A percentile compares a stretch with the other conserved stretches of the same genome.
These are phyloP conservation scores for Sakesphorus luctuosus DNA, from an alignment of 2,113 vertebrate species.

Conservation along the genomic window DNA sequence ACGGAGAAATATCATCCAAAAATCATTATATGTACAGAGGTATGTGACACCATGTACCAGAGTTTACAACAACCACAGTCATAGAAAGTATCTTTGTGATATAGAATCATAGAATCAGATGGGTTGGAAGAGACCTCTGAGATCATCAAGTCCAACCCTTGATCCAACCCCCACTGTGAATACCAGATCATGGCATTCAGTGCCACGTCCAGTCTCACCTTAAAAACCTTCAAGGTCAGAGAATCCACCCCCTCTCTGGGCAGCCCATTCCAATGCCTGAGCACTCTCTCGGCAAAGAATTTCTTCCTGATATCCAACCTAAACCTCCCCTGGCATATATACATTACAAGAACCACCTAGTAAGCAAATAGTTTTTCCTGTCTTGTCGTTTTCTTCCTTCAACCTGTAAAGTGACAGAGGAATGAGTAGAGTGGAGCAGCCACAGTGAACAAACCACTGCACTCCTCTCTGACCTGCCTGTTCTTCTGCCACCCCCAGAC, in stretches of 20 bases:
- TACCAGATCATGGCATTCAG: no score
- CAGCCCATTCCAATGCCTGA: no score
- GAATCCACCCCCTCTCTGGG: no score
- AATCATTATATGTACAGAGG: fast-evolving
- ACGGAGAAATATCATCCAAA: neutral
- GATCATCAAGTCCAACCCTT: no score
- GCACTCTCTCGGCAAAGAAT: no score
- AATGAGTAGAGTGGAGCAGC: neutral
- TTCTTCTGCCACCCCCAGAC: neutral
- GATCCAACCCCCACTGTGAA: no score
- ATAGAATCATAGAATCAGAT: no score
- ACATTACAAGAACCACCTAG: neutral
- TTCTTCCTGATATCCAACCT: no score
- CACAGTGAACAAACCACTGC: neutral
- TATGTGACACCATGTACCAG: neutral
- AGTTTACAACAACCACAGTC: neutral
- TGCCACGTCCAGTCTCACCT: no score
- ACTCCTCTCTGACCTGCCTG: neutral
- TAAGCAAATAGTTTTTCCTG: neutral
- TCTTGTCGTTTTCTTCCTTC: neutral
- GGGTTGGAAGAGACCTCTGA: no score
- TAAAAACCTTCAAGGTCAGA: no score
- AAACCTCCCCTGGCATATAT: no score
- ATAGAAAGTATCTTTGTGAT: neutral
- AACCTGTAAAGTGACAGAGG: neutral